Conservation (phyloP, 1,140 invertebrate genomes). For the Meteorus sp. region DNA sequence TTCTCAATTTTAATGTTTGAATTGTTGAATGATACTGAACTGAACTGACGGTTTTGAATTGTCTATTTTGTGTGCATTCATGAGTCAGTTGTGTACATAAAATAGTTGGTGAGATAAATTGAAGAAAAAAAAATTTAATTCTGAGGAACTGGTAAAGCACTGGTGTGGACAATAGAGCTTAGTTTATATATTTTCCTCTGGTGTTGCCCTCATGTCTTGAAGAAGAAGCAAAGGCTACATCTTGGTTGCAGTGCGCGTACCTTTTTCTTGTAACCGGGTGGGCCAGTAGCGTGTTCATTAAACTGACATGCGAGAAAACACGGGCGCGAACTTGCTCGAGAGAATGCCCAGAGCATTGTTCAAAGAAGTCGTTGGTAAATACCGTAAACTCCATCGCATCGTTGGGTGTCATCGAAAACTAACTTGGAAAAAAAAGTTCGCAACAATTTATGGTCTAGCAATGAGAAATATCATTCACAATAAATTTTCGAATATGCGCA, state of each 20-base stretch:
- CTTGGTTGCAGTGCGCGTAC: background rate
- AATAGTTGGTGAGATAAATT: background rate
- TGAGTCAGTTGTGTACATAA: too few species aligned
- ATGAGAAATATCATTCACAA: too few species aligned
- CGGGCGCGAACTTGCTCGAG: slow-evolving; percentile 24
- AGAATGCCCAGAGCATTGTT: slow-evolving; percentile 26
- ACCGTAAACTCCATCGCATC: background rate
- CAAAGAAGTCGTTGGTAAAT: background rate
- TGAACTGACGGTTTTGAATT: too few species aligned
- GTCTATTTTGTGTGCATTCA: too few species aligned
- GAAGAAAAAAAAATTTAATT: background rate
- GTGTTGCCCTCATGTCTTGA: slow-evolving; percentile 12
- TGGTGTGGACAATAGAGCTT: slow-evolving; percentile 19
- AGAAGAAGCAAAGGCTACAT: background rate
- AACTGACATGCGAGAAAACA: slow-evolving; percentile 31
- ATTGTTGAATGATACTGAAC: too few species aligned
- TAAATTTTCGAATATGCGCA: too few species aligned
- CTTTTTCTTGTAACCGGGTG: slow-evolving; percentile 29
- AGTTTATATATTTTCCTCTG: slow-evolving; percentile 27
- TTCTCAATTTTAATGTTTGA: too few species aligned
- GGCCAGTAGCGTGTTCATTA: slow-evolving; percentile 38
- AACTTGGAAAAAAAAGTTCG: too few species aligned
- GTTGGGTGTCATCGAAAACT: too few species aligned
- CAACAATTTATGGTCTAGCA: too few species aligned
- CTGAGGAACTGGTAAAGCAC: background rate